Percentiles rank a stretch among this genome's conserved stretches.
Evolutionary conservation across 2,888 invertebrate genomes (phyloP).

Genomic region (Allygus modestus): DNA sequence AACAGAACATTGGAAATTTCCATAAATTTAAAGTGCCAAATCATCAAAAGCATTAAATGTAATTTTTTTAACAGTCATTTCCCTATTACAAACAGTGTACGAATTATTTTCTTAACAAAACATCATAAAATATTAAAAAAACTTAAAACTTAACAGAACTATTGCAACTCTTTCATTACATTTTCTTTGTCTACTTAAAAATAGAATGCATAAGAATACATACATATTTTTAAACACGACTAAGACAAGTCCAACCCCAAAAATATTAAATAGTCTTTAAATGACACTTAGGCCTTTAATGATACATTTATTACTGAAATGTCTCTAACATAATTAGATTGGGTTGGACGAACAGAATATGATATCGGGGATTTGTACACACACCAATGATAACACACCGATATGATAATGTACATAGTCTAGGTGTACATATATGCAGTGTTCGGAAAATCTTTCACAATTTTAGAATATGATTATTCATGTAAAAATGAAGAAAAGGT

Average conservation of each 20-base stretch:
- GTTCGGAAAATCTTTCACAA: not conserved
- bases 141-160: not conserved
- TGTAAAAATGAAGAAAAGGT: not conserved
- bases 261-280: not conserved
- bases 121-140: not conserved
- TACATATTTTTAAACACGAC: constrained; percentile 5
- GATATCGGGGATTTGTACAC: constrained; percentile 13
- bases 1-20: not conserved
- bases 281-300: constrained; percentile 19
- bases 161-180: not conserved
- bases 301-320: not conserved
- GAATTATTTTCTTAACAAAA: too few relatives aligned
- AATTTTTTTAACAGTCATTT: too few relatives aligned
- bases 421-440: not conserved
- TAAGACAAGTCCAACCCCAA: not conserved
- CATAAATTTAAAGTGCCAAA: too few relatives aligned
- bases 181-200: not conserved
- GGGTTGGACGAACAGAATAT: not conserved
- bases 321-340: not conserved
- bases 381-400: not conserved
- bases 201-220: not conserved
- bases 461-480: not conserved
- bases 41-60: too few relatives aligned
- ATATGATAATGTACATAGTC: not conserved
- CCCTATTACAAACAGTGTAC: too few relatives aligned